Conservation (phyloP, 2,888 invertebrate genomes). For the Stictocephala bisonia region DNA sequence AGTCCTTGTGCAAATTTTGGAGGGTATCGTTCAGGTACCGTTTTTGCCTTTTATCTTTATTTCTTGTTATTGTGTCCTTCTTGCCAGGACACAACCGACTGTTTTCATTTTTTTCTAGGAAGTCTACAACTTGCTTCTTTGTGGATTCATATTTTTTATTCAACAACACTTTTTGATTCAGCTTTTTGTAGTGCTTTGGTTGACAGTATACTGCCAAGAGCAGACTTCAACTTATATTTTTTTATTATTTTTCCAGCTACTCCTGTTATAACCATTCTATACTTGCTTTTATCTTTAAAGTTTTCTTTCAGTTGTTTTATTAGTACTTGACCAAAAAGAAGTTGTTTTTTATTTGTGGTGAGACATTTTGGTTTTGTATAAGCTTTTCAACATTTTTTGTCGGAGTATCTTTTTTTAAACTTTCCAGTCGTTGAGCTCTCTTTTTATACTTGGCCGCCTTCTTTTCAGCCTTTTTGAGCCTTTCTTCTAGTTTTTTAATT, state of each 20-base stretch:
- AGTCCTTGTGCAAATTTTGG: conserved; percentile 32
- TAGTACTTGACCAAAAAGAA: conserved; percentile 42
- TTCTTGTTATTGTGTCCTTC: conserved; percentile 41
- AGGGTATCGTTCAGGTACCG: conserved; percentile 36
- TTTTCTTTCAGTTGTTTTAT: conserved; percentile 43
- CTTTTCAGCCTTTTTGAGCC: conserved; percentile 35
- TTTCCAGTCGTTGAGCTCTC: conserved; percentile 31
- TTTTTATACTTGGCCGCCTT: conserved; percentile 41
- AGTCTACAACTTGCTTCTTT: conserved; percentile 33
- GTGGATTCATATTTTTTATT: conserved; percentile 36
- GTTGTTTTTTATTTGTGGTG: conserved; percentile 40
- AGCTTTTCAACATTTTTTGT: conserved; percentile 42
- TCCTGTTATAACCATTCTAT: conserved; percentile 30
- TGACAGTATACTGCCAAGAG: conserved; percentile 25
- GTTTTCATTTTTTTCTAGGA: conserved; percentile 41
- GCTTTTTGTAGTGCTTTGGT: conserved; percentile 32
- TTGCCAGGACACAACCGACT: conserved; percentile 41
- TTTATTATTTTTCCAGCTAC: conserved; percentile 43
- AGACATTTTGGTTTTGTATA: conserved; percentile 36
- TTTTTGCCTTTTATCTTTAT: conserved; percentile 38
- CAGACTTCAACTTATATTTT: conserved; percentile 41
- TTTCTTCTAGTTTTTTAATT: conserved; percentile 41
- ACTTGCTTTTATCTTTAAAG: conserved; percentile 34
- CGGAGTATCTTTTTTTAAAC: conserved; percentile 37
- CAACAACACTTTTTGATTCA: conserved; percentile 20